Conservation (phyloP, 2,797 vertebrate genomes). For the Acipenser transmontanus region DNA sequence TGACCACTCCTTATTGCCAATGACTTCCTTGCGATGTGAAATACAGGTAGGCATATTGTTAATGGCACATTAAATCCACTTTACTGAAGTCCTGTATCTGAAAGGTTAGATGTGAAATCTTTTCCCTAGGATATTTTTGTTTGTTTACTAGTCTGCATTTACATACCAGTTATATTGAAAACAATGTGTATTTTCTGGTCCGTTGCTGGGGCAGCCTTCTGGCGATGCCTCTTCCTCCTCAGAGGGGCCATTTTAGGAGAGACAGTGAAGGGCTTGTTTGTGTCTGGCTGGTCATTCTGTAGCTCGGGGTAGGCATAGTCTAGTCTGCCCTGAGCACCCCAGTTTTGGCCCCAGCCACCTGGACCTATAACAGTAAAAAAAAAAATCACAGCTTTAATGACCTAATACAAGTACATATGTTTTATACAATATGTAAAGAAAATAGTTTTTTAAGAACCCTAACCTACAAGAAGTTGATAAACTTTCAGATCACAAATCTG, state of each 20-base stretch:
- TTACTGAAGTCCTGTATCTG: no score
- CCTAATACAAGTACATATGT: no score
- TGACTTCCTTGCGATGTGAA: no score
- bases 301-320: constrained; percentile 85
- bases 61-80: no score
- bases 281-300: constrained; percentile 44
- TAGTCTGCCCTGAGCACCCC: constrained; percentile 69
- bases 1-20: no score
- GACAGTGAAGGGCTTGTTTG: constrained; percentile 33
- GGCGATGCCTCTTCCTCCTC: constrained; percentile 73
- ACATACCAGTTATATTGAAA: constrained; percentile 94
- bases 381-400: constrained; percentile 12
- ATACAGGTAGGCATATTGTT: no score
- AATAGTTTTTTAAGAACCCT: no score
- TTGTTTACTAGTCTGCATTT: constrained; percentile 3
- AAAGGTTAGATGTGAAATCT: not conserved
- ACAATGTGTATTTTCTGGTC: constrained; percentile 94
- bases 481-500: no score
- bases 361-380: constrained; percentile 58
- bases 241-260: constrained; percentile 37
- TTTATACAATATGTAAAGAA: no score
- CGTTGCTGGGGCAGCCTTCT: constrained; percentile 56
- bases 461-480: no score
- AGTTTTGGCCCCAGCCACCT: constrained; percentile 71
- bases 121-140: not conserved